A percentile compares a stretch with the other conserved stretches of the same genome.
Evolutionary conservation across 2,888 invertebrate species (phyloP).

Genomic region (Conistra vaccinii): DNA sequence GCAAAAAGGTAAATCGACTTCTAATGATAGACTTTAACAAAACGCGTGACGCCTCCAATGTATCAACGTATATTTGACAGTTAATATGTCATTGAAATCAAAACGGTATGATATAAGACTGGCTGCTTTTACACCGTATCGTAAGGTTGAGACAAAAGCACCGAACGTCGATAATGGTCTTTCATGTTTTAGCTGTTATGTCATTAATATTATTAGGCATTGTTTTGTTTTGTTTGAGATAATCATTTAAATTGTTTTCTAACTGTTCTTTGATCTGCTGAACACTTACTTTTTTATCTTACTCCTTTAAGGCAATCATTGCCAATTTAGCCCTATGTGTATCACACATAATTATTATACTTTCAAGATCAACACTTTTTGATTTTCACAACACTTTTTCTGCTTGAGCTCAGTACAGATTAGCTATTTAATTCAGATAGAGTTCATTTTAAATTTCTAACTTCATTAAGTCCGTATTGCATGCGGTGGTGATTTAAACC

Average conservation of each 20-base stretch:
- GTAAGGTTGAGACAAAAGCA: conserved; percentile 64
- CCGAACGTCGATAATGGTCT: conserved; percentile 32
- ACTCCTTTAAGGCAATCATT: not conserved
- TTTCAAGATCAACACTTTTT: not conserved
- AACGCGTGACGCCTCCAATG: conserved; percentile 81
- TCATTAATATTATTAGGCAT: conserved; percentile 52
- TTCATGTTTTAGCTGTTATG: conserved; percentile 56
- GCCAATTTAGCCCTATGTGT: not conserved
- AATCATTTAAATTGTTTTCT: conserved; percentile 1
- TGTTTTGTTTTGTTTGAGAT: conserved; percentile 31
- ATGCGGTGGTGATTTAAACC: conserved; percentile 31
- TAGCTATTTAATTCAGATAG: not conserved
- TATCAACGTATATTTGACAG: conserved; percentile 80
- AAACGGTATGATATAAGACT: conserved; percentile 76
- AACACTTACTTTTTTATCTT: not conserved
- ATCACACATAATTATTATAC: no score
- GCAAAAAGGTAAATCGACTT: conserved; percentile 79
- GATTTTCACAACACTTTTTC: not conserved
- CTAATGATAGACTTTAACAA: conserved; percentile 84
- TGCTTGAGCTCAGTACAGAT: not conserved
- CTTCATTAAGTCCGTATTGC: conserved; percentile 9
- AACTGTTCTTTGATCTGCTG: not conserved
- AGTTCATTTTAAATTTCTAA: not conserved
- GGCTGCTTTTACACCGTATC: conserved; percentile 74
- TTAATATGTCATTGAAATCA: conserved; percentile 84